Evolutionary conservation across 2,888 invertebrate species (phyloP).

Genomic region (Proisotoma minuta): DNA sequence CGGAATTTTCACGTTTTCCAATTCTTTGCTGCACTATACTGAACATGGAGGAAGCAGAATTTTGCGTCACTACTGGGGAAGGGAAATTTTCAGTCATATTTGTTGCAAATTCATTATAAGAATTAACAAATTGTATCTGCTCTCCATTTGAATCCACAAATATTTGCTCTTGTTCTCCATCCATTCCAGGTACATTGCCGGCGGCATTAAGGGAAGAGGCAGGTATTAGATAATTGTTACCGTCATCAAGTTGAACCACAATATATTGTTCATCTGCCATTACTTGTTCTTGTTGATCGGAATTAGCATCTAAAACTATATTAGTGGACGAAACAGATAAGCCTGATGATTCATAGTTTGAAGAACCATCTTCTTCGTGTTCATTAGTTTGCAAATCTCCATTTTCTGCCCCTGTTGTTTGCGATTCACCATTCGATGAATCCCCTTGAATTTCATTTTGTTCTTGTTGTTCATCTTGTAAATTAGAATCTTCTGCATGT

Average conservation of each 20-base stretch:
- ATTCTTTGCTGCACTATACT: no score
- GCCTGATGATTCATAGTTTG: no score
- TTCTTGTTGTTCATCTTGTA: background rate
- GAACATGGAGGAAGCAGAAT: no score
- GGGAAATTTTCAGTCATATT: no score
- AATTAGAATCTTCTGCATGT: conserved; percentile 6
- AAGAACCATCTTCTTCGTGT: background rate
- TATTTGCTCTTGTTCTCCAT: background rate
- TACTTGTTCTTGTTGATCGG: no score
- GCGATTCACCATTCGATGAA: background rate
- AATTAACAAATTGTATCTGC: background rate
- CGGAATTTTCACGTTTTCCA: no score
- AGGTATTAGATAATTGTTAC: background rate
- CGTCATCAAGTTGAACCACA: background rate
- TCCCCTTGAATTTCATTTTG: background rate
- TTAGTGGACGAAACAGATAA: no score
- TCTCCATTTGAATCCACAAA: background rate
- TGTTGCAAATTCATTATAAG: no score
- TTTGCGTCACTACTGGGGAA: no score
- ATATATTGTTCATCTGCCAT: background rate
- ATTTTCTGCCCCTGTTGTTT: background rate
- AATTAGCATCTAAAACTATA: no score
- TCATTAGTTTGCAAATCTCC: background rate
- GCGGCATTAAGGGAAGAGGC: background rate
- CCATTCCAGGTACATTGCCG: background rate